Evolutionary conservation across 2,113 vertebrate species (phyloP).

Genomic region (Chaetura pelagica): DNA sequence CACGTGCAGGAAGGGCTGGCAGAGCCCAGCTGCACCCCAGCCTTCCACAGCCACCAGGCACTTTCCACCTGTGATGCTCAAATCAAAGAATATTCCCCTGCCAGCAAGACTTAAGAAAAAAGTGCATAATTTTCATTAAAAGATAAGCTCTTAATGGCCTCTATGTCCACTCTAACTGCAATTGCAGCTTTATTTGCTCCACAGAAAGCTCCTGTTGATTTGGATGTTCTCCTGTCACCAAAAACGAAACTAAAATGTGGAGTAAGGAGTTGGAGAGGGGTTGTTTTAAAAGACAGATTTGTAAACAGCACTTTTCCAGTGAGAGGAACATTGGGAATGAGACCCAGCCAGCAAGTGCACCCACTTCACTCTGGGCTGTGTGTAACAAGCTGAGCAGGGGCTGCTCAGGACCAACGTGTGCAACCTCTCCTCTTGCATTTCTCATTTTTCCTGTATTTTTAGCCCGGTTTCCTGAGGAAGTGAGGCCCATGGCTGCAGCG

Average conservation of each 20-base stretch:
- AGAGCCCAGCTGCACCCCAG: background rate
- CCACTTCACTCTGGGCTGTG: background rate
- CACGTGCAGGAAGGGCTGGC: fast-evolving
- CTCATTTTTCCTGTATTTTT: background rate
- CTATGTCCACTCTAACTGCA: background rate
- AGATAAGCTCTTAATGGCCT: background rate
- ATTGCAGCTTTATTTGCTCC: background rate
- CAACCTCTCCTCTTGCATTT: background rate
- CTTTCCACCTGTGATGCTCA: background rate
- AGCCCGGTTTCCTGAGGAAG: slow-evolving; percentile 35
- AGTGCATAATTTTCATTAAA: fast-evolving
- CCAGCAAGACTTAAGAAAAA: background rate
- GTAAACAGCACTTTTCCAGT: fast-evolving
- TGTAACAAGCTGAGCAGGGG: background rate
- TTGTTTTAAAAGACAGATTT: background rate
- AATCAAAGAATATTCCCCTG: background rate
- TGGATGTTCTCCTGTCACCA: background rate
- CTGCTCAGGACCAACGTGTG: fast-evolving
- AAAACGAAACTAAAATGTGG: background rate
- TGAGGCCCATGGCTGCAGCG: background rate
- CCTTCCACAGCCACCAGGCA: background rate
- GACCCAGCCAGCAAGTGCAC: background rate
- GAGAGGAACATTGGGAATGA: fast-evolving
- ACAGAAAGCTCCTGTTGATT: fast-evolving
- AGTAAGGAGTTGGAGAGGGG: background rate